These are phyloP conservation scores for Orthonevra nobilis DNA, from an alignment of 2,888 invertebrate genomes.

Conservation along the genomic window DNA sequence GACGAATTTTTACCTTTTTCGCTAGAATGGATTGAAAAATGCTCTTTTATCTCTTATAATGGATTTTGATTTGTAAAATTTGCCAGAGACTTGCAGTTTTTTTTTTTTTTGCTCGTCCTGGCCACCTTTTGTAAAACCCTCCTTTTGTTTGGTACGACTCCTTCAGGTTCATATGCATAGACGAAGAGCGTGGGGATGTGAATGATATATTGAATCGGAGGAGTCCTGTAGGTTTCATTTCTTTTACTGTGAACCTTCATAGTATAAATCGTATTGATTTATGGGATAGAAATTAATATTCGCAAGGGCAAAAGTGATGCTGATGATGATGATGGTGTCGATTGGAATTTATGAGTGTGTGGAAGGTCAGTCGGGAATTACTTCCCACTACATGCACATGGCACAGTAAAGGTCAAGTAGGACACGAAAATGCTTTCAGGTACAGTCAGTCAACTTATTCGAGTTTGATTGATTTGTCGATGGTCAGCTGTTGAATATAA, in stretches of 20 bases:
- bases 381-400: no score
- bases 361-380: no score
- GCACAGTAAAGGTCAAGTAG: no score
- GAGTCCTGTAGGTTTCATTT: background rate
- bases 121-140: background rate
- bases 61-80: slow-evolving; percentile 70
- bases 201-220: slow-evolving; percentile 31
- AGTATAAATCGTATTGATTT: slow-evolving; percentile 46
- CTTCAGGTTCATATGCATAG: slow-evolving; percentile 1
- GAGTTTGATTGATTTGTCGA: no score
- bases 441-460: no score
- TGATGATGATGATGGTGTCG: slow-evolving; percentile 4
- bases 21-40: slow-evolving; percentile 60
- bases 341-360: no score
- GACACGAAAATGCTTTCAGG: no score
- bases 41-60: slow-evolving; percentile 63
- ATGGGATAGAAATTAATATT: slow-evolving; percentile 50
- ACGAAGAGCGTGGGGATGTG: background rate
- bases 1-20: slow-evolving; percentile 40
- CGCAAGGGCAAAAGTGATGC: slow-evolving; percentile 33
- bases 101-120: slow-evolving; percentile 1
- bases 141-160: slow-evolving; percentile 9
- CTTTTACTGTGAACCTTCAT: background rate
- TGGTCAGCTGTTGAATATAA: no score
- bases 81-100: slow-evolving; percentile 53